Evolutionary conservation across 1,140 invertebrate genomes (phyloP).

Genomic region (Saccostrea cuccullata): DNA sequence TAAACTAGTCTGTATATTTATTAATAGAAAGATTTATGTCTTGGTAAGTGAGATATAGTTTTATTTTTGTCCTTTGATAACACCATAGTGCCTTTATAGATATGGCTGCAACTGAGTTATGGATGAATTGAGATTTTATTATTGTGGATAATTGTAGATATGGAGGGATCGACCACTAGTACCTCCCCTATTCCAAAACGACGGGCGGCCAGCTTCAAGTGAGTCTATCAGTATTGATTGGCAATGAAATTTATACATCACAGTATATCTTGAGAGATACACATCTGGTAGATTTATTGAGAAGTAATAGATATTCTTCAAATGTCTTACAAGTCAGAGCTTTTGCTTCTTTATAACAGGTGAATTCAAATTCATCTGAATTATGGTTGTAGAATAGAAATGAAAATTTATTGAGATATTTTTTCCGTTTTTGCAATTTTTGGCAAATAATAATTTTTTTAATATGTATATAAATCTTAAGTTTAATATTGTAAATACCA

Average conservation of each 20-base stretch:
- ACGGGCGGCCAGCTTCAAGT: slow-evolving; percentile 11
- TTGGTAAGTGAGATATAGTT: neutral
- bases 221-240: neutral
- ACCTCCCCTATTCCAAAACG: slow-evolving; percentile 21
- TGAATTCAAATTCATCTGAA: too few relatives aligned
- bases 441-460: too few relatives aligned
- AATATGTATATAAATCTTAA: neutral
- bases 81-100: neutral
- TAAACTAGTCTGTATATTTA: neutral
- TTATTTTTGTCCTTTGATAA: slow-evolving; percentile 28
- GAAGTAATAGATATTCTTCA: neutral
- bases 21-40: slow-evolving; percentile 22
- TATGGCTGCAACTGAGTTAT: neutral
- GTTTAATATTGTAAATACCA: neutral
- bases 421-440: too few relatives aligned
- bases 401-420: too few relatives aligned
- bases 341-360: too few relatives aligned
- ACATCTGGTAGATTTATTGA: neutral
- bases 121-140: neutral
- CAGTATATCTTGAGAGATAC: neutral
- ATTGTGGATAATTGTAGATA: neutral
- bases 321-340: neutral
- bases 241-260: neutral
- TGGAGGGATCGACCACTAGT: neutral
- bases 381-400: too few relatives aligned